Conservation (phyloP, 2,888 invertebrate species). For the Branchipolynoe longqiensis region DNA sequence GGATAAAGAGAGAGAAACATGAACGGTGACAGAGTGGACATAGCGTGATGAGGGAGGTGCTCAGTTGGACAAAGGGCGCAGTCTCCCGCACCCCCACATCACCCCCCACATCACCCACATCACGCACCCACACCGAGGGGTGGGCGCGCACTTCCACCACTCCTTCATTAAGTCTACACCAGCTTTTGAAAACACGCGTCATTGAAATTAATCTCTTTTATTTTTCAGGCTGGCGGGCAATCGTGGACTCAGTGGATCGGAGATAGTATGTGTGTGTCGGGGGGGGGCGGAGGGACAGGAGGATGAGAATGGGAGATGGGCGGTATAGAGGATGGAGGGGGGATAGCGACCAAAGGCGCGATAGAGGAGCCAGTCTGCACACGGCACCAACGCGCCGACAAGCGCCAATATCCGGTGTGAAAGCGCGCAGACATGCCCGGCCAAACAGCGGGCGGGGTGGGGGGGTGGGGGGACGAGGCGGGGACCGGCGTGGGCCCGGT, state of each 20-base stretch:
- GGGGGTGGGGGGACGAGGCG: not conserved
- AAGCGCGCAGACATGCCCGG: not conserved
- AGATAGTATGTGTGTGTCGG: constrained; percentile 12
- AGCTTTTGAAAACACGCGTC: not conserved
- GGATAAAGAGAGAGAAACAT: constrained; percentile 50
- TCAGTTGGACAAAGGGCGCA: not conserved
- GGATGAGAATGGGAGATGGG: too few relatives aligned
- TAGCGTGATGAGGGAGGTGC: not conserved
- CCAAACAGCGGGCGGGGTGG: constrained; percentile 23
- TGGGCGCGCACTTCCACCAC: not conserved
- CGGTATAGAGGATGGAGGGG: too few relatives aligned
- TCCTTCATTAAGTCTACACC: constrained; percentile 52
- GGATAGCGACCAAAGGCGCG: constrained; percentile 36
- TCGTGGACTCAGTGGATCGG: not conserved
- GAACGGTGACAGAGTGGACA: constrained; percentile 30
- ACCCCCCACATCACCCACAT: not conserved
- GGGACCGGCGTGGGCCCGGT: not conserved
- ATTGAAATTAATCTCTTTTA: constrained; percentile 51
- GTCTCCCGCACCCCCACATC: not conserved
- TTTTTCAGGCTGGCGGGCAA: constrained; percentile 30
- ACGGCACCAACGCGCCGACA: constrained; percentile 29
- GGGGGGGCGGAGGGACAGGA: not conserved
- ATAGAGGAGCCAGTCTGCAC: constrained; percentile 9
- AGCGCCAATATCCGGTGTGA: constrained; percentile 47
- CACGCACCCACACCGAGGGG: too few relatives aligned